Evolutionary conservation across 2,888 invertebrate genomes (phyloP), one percentile per base, ranked within the genome.

Genomic region (Colletes collaris): DNA sequence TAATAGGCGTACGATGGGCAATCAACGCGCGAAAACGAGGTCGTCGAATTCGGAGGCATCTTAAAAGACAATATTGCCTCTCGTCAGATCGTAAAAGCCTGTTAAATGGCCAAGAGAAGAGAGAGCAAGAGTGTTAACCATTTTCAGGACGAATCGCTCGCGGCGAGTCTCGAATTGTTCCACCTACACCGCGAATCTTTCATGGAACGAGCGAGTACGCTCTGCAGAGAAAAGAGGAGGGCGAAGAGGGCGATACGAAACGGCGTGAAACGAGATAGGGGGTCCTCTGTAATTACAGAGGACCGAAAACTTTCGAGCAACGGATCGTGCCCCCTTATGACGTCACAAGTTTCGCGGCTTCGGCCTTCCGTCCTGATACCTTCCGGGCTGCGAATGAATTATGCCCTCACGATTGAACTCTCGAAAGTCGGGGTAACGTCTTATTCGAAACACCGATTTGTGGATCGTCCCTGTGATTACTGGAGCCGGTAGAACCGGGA

Each of bases 361-460:
- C 7, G 49, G 82, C 53, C 79, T 82, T 73, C 83, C 59, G 73
- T 72, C 70, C 68, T 66, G 70, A 73, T 84, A 76, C 70, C 81
- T 81, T 75, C 53, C 81, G 69, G 84, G 71, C 80, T 40, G 68
- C 60, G 50, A 81, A 84, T 84, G 81, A 84, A 81, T 84, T 78
- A 84, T 81, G 78, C 81, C 76, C 70, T 56, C 60, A 62, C 64
- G 74, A 76, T 81, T 72, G 81, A 75, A 69, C 71, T 70, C 19
- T 81, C 83, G 84, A 78, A 72, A 81, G 75, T 76, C 53, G 59
- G 49, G 72, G 64, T 86, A 86, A 84, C 86, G 72, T 84, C 84
- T 84, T 75, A 83, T 55, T 84, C 72, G 59, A 58, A 56, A 58
- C 71, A 53, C 19, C 59, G 68, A 63, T 64, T 63, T 55, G 63